Evolutionary conservation across 2,797 vertebrate genomes (phyloP).

Genomic region (Sebastes matsubarae): DNA sequence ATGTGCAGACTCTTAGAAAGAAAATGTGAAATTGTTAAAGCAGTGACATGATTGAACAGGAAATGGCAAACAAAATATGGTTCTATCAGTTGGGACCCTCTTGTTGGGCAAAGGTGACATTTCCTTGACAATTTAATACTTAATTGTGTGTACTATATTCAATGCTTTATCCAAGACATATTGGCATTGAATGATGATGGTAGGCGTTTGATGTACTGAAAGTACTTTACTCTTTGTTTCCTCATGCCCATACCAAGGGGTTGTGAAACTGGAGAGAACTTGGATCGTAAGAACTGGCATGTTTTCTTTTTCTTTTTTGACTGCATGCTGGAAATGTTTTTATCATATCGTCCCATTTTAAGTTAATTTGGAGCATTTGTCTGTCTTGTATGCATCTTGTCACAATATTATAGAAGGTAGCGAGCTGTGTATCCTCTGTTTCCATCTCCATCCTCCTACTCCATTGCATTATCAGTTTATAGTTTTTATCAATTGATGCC

Average conservation of each 20-base stretch:
- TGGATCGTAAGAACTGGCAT: constrained; percentile 76
- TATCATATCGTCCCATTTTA: constrained; percentile 9
- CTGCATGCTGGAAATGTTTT: constrained; percentile 56
- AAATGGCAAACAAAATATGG: constrained; percentile 20
- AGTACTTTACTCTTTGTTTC: constrained; percentile 50
- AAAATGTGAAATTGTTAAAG: constrained; percentile 57
- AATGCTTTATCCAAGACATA: background rate
- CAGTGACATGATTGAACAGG: constrained; percentile 59
- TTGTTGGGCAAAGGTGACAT: constrained; percentile 4
- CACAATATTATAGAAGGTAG: constrained; percentile 10
- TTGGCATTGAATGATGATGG: background rate
- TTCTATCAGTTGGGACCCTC: constrained; percentile 31
- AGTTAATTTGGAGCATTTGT: constrained; percentile 1
- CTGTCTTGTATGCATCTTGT: constrained; percentile 19
- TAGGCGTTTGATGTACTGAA: constrained; percentile 30
- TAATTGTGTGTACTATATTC: background rate
- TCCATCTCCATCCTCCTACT: constrained; percentile 9
- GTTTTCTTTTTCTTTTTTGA: constrained; percentile 44
- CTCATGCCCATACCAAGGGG: constrained; percentile 58
- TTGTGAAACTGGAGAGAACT: constrained; percentile 55
- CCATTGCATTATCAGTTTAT: constrained; percentile 11
- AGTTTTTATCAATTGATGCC: constrained; percentile 20
- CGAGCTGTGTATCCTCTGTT: constrained; percentile 17
- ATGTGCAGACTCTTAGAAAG: constrained; percentile 25
- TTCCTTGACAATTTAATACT: background rate